These are phyloP conservation scores for Crepidodera aurea DNA, from an alignment of 2,888 invertebrate genomes.

Conservation along the genomic window DNA sequence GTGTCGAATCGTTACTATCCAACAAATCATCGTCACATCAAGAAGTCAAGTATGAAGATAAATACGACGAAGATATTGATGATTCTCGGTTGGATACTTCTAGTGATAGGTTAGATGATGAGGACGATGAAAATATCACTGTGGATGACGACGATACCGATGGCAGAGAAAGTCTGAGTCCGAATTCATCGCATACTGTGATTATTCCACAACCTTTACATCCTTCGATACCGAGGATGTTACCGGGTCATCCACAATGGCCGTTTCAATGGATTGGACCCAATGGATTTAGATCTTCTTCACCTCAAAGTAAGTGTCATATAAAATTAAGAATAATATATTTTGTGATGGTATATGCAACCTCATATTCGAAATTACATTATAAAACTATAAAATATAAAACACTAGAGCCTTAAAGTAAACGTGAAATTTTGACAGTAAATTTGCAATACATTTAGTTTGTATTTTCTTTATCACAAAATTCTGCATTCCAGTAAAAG, in stretches of 20 bases:
- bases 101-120: slow-evolving; percentile 60
- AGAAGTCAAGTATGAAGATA: slow-evolving; percentile 42
- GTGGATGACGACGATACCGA: slow-evolving; percentile 60
- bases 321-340: no score
- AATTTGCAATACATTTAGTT: no score
- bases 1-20: slow-evolving; percentile 72
- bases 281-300: slow-evolving; percentile 69
- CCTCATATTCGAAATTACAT: no score
- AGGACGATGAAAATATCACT: slow-evolving; percentile 60
- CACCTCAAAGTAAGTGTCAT: slow-evolving; percentile 67
- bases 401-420: no score
- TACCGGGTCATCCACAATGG: slow-evolving; percentile 65
- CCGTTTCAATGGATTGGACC: slow-evolving; percentile 69
- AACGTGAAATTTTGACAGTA: no score
- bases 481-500: no score
- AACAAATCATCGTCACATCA: slow-evolving; percentile 33
- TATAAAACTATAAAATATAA: no score
- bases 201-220: slow-evolving; percentile 74
- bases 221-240: slow-evolving; percentile 68
- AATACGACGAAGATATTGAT: slow-evolving; percentile 45
- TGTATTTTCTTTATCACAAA: no score
- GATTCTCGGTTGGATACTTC: slow-evolving; percentile 45
- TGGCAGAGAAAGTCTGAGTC: slow-evolving; percentile 62
- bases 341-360: no score
- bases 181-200: slow-evolving; percentile 66